phyloP scores from a whole-genome alignment of 1,140 invertebrate species.

The Copidosoma floridanum region DNA sequence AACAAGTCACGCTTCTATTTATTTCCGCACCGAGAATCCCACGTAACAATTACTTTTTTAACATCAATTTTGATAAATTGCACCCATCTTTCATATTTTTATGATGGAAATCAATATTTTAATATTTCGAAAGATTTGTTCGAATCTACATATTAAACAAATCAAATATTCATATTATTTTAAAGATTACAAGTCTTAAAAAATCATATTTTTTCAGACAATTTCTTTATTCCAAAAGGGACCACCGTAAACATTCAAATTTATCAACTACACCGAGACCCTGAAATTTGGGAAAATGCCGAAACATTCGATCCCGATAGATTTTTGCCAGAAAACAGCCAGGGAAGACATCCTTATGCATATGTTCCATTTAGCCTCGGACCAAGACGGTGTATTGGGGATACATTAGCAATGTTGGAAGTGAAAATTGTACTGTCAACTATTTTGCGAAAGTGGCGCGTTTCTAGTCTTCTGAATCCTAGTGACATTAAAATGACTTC shows the following conservation, averaged over 20 bases:
- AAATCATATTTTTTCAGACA: constrained; percentile 33
- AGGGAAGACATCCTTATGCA: constrained; percentile 49
- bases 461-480: constrained; percentile 49
- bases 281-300: constrained; percentile 60
- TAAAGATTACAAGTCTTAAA: background rate
- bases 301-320: constrained; percentile 65
- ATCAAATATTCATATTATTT: background rate
- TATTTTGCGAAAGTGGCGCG: constrained; percentile 59
- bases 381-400: constrained; percentile 62
- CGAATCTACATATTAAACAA: background rate
- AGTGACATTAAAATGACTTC: constrained; percentile 37
- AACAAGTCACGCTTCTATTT: no score
- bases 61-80: no score
- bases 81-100: no score
- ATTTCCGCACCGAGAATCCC: no score
- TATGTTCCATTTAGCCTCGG: constrained; percentile 64
- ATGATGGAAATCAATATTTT: background rate
- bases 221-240: constrained; percentile 44
- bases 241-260: constrained; percentile 48
- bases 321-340: constrained; percentile 57
- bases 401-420: constrained; percentile 60
- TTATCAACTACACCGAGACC: constrained; percentile 63
- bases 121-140: background rate
- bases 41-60: no score
- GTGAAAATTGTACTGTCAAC: constrained; percentile 56